phyloP scores from a whole-genome alignment of 2,797 vertebrate genomes.

The Muscicapa striata region DNA sequence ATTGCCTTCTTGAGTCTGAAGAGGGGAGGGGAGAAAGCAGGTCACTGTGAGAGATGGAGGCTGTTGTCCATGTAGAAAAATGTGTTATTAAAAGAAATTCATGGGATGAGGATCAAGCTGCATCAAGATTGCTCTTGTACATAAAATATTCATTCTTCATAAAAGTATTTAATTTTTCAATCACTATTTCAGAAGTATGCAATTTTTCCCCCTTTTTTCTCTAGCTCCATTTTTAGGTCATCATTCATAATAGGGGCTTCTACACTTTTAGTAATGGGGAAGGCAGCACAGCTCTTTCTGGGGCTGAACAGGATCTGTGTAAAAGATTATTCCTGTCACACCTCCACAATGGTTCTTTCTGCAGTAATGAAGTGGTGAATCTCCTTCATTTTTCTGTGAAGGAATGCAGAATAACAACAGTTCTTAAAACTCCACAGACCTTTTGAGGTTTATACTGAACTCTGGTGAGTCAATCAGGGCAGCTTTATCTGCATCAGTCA shows the following conservation, averaged over 20 bases:
- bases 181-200: background rate
- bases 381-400: background rate
- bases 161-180: background rate
- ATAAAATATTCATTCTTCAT: background rate
- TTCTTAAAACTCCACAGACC: background rate
- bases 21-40: background rate
- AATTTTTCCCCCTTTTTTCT: fast-evolving
- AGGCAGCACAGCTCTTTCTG: background rate
- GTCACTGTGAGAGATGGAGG: background rate
- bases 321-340: background rate
- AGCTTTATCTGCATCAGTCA: background rate
- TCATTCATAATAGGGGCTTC: background rate
- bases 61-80: background rate
- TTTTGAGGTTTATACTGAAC: background rate
- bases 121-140: background rate
- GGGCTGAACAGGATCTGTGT: background rate
- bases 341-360: background rate
- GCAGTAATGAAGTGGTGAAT: background rate
- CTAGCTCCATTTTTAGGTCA: background rate
- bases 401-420: background rate
- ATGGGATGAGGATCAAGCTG: background rate
- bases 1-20: background rate
- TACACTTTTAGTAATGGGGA: background rate
- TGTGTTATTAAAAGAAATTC: background rate
- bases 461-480: background rate